These are phyloP conservation scores for Kryptopterus vitreolus DNA, from an alignment of 2,797 vertebrate species.

Conservation along the genomic window DNA sequence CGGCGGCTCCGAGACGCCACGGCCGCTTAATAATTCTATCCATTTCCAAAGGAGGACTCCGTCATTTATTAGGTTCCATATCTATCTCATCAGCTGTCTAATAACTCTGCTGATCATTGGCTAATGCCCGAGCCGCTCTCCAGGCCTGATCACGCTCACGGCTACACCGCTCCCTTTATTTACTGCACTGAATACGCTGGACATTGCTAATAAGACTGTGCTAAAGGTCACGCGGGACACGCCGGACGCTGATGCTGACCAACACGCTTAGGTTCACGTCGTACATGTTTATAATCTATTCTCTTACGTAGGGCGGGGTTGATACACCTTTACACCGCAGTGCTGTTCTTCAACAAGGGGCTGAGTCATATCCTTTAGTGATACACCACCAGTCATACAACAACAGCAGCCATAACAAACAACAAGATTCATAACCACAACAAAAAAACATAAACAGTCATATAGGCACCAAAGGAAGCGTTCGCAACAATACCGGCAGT, in stretches of 20 bases:
- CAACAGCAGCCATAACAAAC: no score
- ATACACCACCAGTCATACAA: no score
- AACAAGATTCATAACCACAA: no score
- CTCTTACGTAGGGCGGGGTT: neutral
- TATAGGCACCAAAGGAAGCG: no score
- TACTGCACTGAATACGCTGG: slow-evolving; percentile 46
- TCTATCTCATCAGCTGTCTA: slow-evolving; percentile 64
- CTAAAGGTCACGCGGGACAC: slow-evolving; percentile 25
- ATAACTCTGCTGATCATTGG: slow-evolving; percentile 62
- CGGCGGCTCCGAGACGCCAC: slow-evolving; percentile 56
- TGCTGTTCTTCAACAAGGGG: neutral
- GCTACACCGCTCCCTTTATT: slow-evolving; percentile 48
- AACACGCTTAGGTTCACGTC: slow-evolving; percentile 16
- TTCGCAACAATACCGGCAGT: no score
- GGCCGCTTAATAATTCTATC: slow-evolving; percentile 64
- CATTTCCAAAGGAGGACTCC: slow-evolving; percentile 59
- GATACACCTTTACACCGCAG: neutral
- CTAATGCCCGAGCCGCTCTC: slow-evolving; percentile 54
- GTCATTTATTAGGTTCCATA: slow-evolving; percentile 62
- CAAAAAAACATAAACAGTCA: no score
- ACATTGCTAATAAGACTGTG: slow-evolving; percentile 41
- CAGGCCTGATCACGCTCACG: slow-evolving; percentile 41
- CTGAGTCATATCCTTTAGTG: neutral
- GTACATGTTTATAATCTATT: neutral
- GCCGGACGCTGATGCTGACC: slow-evolving; percentile 24